Evolutionary conservation across 2,888 invertebrate genomes (phyloP).

Genomic region (Heliconius sara): DNA sequence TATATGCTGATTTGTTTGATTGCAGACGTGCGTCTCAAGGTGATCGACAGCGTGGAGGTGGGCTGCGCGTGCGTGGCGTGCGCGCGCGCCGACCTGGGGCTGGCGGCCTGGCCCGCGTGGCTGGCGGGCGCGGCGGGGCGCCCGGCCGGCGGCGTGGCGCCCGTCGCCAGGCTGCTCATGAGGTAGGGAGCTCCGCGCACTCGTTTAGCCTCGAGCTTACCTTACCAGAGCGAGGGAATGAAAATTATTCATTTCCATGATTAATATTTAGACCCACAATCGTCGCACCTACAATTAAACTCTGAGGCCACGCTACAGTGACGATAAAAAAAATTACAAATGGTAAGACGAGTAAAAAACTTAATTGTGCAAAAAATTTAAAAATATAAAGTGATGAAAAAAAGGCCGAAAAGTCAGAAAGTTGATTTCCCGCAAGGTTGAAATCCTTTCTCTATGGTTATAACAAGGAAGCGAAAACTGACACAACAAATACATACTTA

Average conservation of each 20-base stretch:
- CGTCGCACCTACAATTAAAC: too few relatives aligned
- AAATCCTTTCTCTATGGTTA: slow-evolving; percentile 66
- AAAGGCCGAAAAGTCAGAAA: slow-evolving; percentile 73
- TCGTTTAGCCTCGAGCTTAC: too few relatives aligned
- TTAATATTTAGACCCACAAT: too few relatives aligned
- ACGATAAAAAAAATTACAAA: too few relatives aligned
- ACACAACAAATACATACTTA: slow-evolving; percentile 16
- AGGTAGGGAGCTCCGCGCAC: slow-evolving; percentile 52
- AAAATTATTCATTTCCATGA: too few relatives aligned
- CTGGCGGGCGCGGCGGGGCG: slow-evolving; percentile 59
- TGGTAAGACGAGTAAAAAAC: too few relatives aligned
- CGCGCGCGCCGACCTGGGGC: slow-evolving; percentile 73
- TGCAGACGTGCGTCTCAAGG: slow-evolving; percentile 74
- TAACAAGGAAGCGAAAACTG: slow-evolving; percentile 71
- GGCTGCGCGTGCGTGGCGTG: slow-evolving; percentile 78
- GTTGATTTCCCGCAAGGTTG: slow-evolving; percentile 70
- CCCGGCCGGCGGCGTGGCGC: slow-evolving; percentile 59
- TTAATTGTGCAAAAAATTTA: neutral
- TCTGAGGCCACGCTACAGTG: too few relatives aligned
- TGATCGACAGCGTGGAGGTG: slow-evolving; percentile 70
- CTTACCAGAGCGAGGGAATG: too few relatives aligned
- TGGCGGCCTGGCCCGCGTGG: slow-evolving; percentile 72
- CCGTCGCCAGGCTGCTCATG: slow-evolving; percentile 68
- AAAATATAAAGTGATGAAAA: slow-evolving; percentile 54
- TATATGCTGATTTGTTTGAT: neutral